Percentiles rank a stretch among this genome's conserved stretches.
These are phyloP conservation scores for Spea multiplicata DNA, from an alignment of 2,113 vertebrate genomes.

Conservation along the genomic window DNA sequence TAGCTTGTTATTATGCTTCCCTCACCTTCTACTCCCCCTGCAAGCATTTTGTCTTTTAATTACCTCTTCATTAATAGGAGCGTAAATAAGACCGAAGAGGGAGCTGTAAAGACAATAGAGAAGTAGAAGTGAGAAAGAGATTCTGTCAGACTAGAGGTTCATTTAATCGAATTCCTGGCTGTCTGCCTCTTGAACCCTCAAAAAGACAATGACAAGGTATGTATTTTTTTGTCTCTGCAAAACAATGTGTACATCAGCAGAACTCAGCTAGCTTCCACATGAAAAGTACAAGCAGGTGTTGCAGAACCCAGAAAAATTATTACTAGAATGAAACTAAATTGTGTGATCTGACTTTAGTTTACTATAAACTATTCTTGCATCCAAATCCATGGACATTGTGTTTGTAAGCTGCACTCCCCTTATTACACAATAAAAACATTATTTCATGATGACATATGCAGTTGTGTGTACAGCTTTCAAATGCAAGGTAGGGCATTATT, in stretches of 20 bases:
- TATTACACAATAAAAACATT: no score
- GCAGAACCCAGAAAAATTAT: no score
- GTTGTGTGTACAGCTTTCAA: no score
- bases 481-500: no score
- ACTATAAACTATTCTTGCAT: no score
- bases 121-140: slow-evolving; percentile 4
- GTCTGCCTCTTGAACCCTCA: slow-evolving; percentile 15
- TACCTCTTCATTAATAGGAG: slow-evolving; percentile 15
- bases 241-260: slow-evolving; percentile 16
- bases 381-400: no score
- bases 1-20: neutral
- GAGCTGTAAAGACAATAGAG: neutral
- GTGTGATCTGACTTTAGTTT: no score
- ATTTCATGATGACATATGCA: no score
- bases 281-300: no score
- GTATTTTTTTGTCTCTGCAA: slow-evolving; percentile 20
- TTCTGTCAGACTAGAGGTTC: slow-evolving; percentile 25
- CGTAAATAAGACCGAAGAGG: slow-evolving; percentile 28
- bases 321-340: no score
- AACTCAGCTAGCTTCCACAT: neutral
- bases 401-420: no score
- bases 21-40: neutral
- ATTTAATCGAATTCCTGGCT: slow-evolving; percentile 41
- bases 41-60: slow-evolving; percentile 23
- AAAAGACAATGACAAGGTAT: slow-evolving; percentile 29